Percentiles rank a stretch among this genome's conserved stretches.
phyloP scores from a whole-genome alignment of 2,113 vertebrate species.

The Bambusicola thoracicus region DNA sequence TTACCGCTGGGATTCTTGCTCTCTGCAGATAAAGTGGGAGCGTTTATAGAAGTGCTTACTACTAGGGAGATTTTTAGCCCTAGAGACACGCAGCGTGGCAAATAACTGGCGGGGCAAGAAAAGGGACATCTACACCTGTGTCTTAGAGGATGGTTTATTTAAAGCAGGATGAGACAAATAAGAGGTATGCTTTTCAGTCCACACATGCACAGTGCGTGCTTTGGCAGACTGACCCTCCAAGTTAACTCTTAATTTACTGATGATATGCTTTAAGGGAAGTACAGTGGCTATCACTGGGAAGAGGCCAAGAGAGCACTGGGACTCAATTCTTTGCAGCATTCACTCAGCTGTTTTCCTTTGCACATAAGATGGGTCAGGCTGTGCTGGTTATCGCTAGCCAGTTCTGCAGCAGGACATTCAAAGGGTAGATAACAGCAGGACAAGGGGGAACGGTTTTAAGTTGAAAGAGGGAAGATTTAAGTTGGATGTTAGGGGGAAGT shows the following conservation, averaged over 20 bases:
- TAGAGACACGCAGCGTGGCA: neutral
- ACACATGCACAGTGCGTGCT: no score
- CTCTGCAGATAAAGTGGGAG: constrained; percentile 41
- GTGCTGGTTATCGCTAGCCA: neutral
- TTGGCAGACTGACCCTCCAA: neutral
- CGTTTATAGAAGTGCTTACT: constrained; percentile 35
- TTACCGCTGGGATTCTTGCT: constrained; percentile 38
- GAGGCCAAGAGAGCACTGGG: neutral
- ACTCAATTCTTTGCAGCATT: neutral
- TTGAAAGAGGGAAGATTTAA: no score
- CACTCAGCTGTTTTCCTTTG: neutral
- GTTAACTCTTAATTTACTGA: constrained; percentile 22
- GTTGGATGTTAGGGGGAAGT: no score
- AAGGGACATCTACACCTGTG: neutral
- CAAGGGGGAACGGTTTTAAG: no score
- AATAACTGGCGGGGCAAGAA: constrained; percentile 1
- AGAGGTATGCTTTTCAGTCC: neutral
- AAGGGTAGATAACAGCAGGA: no score
- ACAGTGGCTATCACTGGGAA: neutral
- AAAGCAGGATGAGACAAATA: neutral
- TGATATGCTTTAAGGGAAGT: neutral
- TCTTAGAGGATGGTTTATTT: neutral
- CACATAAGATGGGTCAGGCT: neutral
- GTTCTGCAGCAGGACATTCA: neutral
- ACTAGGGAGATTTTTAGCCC: constrained; percentile 26